Conservation (phyloP, 2,888 invertebrate species). For the Hofmannophila pseudospretella region DNA sequence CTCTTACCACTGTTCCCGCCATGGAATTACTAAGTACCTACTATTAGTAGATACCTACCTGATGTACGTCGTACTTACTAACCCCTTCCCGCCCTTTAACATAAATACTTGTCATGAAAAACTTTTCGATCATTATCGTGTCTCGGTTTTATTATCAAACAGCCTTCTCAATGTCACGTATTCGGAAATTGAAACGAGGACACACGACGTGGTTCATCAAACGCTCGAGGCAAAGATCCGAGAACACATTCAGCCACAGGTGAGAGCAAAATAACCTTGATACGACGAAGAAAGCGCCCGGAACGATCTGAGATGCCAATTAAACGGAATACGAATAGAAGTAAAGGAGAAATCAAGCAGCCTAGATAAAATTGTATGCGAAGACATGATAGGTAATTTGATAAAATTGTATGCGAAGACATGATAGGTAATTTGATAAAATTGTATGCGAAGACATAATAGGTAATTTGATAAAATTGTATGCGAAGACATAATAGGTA, state of each 20-base stretch:
- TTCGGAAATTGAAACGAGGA: slow-evolving; percentile 37
- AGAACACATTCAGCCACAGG: slow-evolving; percentile 22
- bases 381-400: too few species aligned
- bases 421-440: too few species aligned
- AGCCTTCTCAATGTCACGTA: background rate
- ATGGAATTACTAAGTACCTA: too few species aligned
- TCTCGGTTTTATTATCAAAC: background rate
- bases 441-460: too few species aligned
- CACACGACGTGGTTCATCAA: slow-evolving; percentile 34
- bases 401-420: slow-evolving; percentile 4
- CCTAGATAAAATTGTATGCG: slow-evolving; percentile 18
- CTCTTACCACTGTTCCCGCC: too few species aligned
- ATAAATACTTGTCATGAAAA: too few species aligned
- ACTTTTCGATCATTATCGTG: too few species aligned
- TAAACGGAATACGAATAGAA: slow-evolving; percentile 46
- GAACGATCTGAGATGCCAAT: slow-evolving; percentile 49
- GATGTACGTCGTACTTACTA: too few species aligned
- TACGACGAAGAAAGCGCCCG: slow-evolving; percentile 63
- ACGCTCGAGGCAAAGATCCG: slow-evolving; percentile 21
- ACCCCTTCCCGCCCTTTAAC: too few species aligned
- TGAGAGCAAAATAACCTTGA: slow-evolving; percentile 63
- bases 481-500: too few species aligned
- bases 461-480: too few species aligned
- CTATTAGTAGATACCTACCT: too few species aligned
- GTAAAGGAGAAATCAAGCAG: slow-evolving; percentile 42